These are phyloP conservation scores for Pandemis cinnamomeana DNA, from an alignment of 2,888 invertebrate genomes.

Conservation along the genomic window DNA sequence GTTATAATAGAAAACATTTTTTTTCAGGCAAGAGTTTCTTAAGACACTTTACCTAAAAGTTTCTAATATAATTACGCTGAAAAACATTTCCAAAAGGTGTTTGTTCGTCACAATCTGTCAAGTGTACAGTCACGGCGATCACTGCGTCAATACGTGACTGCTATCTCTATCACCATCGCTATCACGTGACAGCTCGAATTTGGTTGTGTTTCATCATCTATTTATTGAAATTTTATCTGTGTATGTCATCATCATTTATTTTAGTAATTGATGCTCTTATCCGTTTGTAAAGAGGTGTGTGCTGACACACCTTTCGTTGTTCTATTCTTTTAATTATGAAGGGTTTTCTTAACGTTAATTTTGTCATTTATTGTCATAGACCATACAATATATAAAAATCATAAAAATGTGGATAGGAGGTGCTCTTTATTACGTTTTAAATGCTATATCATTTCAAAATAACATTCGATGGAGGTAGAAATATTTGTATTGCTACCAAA, in stretches of 20 bases:
- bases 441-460: too few relatives aligned
- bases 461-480: too few relatives aligned
- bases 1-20: too few relatives aligned
- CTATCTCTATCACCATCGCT: slow-evolving; percentile 40
- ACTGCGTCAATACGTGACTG: slow-evolving; percentile 30
- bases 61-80: slow-evolving; percentile 13
- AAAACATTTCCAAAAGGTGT: slow-evolving; percentile 29
- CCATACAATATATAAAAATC: too few relatives aligned
- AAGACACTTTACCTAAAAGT: neutral
- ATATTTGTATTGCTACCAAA: too few relatives aligned
- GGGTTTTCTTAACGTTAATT: neutral
- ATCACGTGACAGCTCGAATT: slow-evolving; percentile 26
- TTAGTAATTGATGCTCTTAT: neutral
- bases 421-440: too few relatives aligned
- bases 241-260: neutral
- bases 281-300: neutral
- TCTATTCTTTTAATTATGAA: neutral
- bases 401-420: too few relatives aligned
- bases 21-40: too few relatives aligned
- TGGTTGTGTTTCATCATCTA: neutral
- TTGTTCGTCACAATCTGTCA: slow-evolving; percentile 45
- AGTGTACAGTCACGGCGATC: slow-evolving; percentile 50
- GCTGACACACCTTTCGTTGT: neutral
- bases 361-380: neutral
- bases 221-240: slow-evolving; percentile 1